Evolutionary conservation across 2,888 invertebrate species (phyloP).

Genomic region (Idaea aversata): DNA sequence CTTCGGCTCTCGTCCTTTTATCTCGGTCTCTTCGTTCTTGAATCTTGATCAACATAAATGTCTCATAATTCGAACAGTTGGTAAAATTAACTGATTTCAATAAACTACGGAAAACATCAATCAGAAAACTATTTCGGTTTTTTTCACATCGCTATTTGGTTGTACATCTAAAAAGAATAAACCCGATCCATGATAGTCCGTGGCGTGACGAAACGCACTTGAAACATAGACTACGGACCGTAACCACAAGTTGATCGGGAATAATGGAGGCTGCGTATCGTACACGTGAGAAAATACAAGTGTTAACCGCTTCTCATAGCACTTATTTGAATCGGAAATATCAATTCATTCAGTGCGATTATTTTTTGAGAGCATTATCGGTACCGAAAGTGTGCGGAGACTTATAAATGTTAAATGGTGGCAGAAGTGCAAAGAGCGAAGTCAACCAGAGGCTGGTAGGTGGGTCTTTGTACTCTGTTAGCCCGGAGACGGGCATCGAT

Average conservation of each 20-base stretch:
- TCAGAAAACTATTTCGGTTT: not conserved
- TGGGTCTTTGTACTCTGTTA: conserved; percentile 54
- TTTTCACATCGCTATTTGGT: not conserved
- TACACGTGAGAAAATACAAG: conserved; percentile 53
- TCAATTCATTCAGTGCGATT: conserved; percentile 37
- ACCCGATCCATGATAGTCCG: conserved; percentile 35
- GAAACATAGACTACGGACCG: conserved; percentile 42
- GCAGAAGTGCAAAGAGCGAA: conserved; percentile 32
- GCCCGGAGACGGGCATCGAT: conserved; percentile 70
- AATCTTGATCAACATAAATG: conserved; percentile 36
- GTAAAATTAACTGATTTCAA: conserved; percentile 22
- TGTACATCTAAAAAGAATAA: conserved; percentile 28
- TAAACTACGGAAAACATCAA: not conserved
- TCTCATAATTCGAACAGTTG: conserved; percentile 35
- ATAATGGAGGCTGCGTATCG: conserved; percentile 43
- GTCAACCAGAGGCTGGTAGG: conserved; percentile 53
- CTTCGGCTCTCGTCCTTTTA: conserved; percentile 51
- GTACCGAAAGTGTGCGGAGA: conserved; percentile 30
- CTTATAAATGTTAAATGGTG: conserved; percentile 21
- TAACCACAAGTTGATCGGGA: conserved; percentile 51
- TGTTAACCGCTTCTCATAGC: conserved; percentile 39
- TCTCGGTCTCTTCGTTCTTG: conserved; percentile 47
- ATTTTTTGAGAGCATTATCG: conserved; percentile 27
- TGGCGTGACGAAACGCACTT: conserved; percentile 56
- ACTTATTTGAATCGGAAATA: conserved; percentile 39